These are phyloP conservation scores for Orthonyx spaldingii DNA, from an alignment of 2,113 vertebrate species.

Conservation along the genomic window DNA sequence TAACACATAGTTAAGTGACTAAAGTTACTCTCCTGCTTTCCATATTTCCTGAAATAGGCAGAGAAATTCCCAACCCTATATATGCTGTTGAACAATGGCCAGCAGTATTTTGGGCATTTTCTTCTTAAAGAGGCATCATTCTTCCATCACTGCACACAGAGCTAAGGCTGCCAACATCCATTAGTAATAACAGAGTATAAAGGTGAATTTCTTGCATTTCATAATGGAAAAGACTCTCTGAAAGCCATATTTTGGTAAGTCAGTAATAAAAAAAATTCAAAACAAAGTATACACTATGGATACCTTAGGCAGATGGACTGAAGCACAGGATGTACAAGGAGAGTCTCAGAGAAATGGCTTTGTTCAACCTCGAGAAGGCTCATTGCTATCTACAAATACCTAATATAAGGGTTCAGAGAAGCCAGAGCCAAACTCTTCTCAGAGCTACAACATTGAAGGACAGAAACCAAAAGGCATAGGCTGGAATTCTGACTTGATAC, in stretches of 20 bases:
- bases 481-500: background rate
- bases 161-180: background rate
- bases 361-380: background rate
- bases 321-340: background rate
- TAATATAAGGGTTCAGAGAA: background rate
- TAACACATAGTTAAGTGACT: background rate
- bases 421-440: background rate
- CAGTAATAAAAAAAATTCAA: background rate
- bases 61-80: background rate
- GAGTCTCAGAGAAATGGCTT: background rate
- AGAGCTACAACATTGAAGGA: background rate
- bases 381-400: background rate
- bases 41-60: background rate
- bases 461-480: background rate
- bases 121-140: background rate
- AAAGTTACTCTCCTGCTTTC: background rate
- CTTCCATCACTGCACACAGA: background rate
- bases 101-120: background rate
- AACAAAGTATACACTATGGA: background rate
- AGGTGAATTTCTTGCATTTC: background rate
- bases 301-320: background rate
- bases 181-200: background rate
- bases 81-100: background rate
- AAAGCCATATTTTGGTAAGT: background rate
- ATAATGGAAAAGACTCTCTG: background rate